These are phyloP conservation scores for Ooceraea biroi DNA, from an alignment of 1,140 invertebrate species.

Conservation along the genomic window DNA sequence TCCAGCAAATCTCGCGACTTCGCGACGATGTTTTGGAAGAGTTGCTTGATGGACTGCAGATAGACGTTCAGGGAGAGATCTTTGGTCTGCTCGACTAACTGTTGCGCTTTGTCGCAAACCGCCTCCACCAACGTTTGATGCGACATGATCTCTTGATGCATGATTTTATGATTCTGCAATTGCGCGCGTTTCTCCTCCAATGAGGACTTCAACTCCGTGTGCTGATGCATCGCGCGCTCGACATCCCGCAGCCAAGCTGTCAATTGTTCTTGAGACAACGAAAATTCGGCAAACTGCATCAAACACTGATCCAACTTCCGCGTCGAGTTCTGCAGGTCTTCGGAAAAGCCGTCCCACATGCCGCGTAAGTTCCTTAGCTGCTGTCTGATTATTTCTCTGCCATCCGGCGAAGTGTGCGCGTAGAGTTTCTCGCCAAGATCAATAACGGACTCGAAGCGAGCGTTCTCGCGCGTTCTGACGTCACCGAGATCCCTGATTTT, in stretches of 20 bases:
- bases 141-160: constrained; percentile 97
- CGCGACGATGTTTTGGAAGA: constrained; percentile 95
- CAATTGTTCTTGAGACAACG: constrained; percentile 94
- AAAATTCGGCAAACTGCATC: constrained; percentile 95
- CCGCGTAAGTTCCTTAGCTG: constrained; percentile 94
- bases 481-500: constrained; percentile 94
- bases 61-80: constrained; percentile 95
- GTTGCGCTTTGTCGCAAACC: constrained; percentile 96
- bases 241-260: constrained; percentile 97
- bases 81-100: constrained; percentile 95
- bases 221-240: constrained; percentile 95
- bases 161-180: constrained; percentile 96
- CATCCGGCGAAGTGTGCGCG: constrained; percentile 96
- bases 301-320: constrained; percentile 95
- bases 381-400: constrained; percentile 95
- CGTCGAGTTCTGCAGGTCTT: constrained; percentile 92
- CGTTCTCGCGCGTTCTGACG: constrained; percentile 92
- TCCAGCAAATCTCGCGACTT: constrained; percentile 95
- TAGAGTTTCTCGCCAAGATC: constrained; percentile 97
- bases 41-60: constrained; percentile 94
- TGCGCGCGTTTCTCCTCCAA: constrained; percentile 97
- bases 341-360: constrained; percentile 95
- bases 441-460: constrained; percentile 94
- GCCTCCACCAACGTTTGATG: constrained; percentile 95
- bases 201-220: constrained; percentile 95